Evolutionary conservation across 1,140 invertebrate species (phyloP), one percentile per base, ranked within the genome.

Genomic region (Drosophila kepulauana): DNA sequence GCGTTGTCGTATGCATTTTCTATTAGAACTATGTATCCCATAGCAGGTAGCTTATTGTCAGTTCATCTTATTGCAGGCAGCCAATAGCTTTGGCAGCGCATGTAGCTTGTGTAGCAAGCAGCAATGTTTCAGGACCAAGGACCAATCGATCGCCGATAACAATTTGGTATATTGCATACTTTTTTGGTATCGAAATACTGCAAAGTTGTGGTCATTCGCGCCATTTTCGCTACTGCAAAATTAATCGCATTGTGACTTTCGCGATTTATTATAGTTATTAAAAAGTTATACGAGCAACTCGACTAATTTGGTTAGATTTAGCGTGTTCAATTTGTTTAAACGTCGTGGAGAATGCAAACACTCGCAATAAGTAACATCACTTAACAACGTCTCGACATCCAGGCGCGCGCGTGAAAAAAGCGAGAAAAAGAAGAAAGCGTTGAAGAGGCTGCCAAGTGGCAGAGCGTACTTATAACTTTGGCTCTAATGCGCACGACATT

Each of bases 401-500:
- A 10, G 1, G 3, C 33, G 49, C 15, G 25, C n/a, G 5, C 16
- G n/a, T 30, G 10, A 33, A 41, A 46, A 59, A 15, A 57, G 8
- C 20, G 20, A 25, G 20, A 25, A 3, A 25, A 43, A 58, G 35
- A 7, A 1, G n/a, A 41, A 57, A 43, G n/a, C 25, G 2, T 62
- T 54, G 71, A 61, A 61, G 71, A 46, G 64, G 49, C 65, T 56
- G 66, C 43, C 72, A 75, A 74, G 71, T 74, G 71, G 41, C 33
- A 33, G 33, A 33, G 71, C 57, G 25, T 69, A 43, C 54, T 52
- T 69, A 72, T 67, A 76, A 65, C 72, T 79, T 79, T 79, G 69
- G 46, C 72, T 78, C 77, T 78, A 88, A 80, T 78, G 84, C 74
- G 51, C 56, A 71, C 74, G 85, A 78, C 70, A 89, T 88, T 88